Percentiles rank a stretch among this genome's conserved stretches.
phyloP scores from a whole-genome alignment of 2,888 invertebrate species.

The Epicampocera succincta region DNA sequence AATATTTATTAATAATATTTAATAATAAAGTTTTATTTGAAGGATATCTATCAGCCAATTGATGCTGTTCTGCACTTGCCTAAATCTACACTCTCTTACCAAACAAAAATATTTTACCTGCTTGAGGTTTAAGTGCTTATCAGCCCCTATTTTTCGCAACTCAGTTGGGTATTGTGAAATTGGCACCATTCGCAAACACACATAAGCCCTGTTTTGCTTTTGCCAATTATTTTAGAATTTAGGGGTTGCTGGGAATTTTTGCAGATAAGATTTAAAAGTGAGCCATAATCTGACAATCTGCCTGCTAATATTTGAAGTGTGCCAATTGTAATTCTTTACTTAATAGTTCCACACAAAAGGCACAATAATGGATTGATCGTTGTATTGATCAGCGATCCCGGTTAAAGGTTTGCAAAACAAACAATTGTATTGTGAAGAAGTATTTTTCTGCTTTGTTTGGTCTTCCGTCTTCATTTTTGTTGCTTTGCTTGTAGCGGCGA shows the following conservation, averaged over 20 bases:
- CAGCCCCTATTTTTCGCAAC: conserved; percentile 24
- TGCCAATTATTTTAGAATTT: conserved; percentile 6
- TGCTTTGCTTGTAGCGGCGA: too few species aligned
- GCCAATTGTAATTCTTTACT: conserved; percentile 42
- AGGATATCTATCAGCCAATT: too few species aligned
- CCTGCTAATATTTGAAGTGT: conserved; percentile 23
- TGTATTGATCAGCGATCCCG: conserved; percentile 29
- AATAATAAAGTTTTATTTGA: too few species aligned
- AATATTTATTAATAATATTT: too few species aligned
- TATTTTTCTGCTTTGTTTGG: not conserved
- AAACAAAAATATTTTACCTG: too few species aligned
- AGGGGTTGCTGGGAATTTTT: conserved; percentile 32
- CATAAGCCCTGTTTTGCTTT: not conserved
- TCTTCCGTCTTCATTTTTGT: too few species aligned
- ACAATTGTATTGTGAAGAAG: conserved; percentile 23
- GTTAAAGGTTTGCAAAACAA: conserved; percentile 7
- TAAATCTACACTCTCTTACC: too few species aligned
- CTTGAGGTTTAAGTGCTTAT: too few species aligned
- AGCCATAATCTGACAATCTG: conserved; percentile 6
- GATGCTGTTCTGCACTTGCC: too few species aligned
- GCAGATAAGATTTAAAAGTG: conserved; percentile 25
- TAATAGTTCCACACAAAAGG: conserved; percentile 30
- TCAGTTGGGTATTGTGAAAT: not conserved
- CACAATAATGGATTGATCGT: conserved; percentile 25
- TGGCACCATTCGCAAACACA: not conserved